Evolutionary conservation across 2,113 vertebrate genomes (phyloP).

Genomic region (Ahaetulla prasina): DNA sequence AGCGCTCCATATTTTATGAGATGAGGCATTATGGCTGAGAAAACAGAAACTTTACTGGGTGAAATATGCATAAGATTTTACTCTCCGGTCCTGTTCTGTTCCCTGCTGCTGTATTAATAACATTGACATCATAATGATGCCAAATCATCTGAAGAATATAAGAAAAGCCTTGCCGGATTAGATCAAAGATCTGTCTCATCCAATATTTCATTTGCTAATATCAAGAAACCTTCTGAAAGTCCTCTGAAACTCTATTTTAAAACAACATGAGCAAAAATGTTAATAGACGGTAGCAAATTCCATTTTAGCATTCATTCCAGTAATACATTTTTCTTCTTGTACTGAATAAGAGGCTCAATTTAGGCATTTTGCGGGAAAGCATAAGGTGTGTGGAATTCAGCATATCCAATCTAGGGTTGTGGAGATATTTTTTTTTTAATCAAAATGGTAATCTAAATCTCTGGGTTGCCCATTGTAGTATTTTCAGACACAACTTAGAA

Average conservation of each 20-base stretch:
- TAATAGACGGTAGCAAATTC: background rate
- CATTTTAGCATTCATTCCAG: background rate
- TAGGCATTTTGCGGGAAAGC: background rate
- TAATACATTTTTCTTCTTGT: background rate
- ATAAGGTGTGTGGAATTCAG: background rate
- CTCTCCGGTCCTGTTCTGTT: background rate
- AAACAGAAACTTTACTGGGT: background rate
- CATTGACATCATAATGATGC: background rate
- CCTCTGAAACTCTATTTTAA: background rate
- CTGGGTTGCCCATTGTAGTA: background rate
- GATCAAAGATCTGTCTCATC: background rate
- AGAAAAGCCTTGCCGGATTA: background rate
- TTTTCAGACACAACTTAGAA: background rate
- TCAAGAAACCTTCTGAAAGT: background rate
- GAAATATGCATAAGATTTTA: background rate
- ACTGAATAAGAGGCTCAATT: background rate
- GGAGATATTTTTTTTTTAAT: background rate
- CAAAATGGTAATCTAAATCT: background rate
- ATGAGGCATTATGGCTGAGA: background rate
- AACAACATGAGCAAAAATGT: background rate
- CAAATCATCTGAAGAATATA: background rate
- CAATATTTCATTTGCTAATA: background rate
- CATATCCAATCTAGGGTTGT: background rate
- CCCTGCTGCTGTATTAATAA: background rate
- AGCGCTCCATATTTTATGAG: background rate